These are phyloP conservation scores for Cebidichthys violaceus DNA, from an alignment of 2,113 vertebrate genomes.

Conservation along the genomic window DNA sequence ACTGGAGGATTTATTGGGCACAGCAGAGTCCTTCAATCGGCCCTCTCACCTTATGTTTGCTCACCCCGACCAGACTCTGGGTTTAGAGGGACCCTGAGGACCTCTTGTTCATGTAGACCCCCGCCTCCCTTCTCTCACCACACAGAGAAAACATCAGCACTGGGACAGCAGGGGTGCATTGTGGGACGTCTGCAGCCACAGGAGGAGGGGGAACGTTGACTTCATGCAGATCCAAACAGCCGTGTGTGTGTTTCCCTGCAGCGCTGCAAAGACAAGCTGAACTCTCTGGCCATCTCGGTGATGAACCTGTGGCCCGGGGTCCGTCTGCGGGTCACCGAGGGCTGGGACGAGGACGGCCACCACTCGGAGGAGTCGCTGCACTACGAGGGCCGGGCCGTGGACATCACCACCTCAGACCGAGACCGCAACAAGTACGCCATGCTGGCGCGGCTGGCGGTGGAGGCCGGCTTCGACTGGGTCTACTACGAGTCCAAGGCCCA, in stretches of 20 bases:
- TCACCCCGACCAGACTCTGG: conserved; percentile 64
- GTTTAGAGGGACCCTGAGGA: conserved; percentile 64
- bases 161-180: conserved; percentile 65
- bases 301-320: conserved; percentile 99
- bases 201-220: conserved; percentile 3
- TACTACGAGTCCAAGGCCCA: conserved; percentile 98
- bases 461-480: conserved; percentile 99
- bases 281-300: conserved; percentile 97
- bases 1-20: conserved; percentile 28
- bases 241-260: conserved; percentile 69
- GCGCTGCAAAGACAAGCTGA: conserved; percentile 99
- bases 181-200: conserved; percentile 57
- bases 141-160: conserved; percentile 69
- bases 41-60: conserved; percentile 73
- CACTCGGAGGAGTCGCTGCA: conserved; percentile 98
- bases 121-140: conserved; percentile 55
- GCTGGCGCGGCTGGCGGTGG: conserved; percentile 95
- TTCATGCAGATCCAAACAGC: no score
- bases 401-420: conserved; percentile 98
- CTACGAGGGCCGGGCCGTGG: conserved; percentile 97
- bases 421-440: conserved; percentile 99
- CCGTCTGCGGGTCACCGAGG: conserved; percentile 96
- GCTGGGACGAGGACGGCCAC: conserved; percentile 99
- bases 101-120: conserved; percentile 43
- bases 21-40: conserved; percentile 49